phyloP scores from a whole-genome alignment of 1,140 invertebrate species.

The Ceratosolen fusciceps region DNA sequence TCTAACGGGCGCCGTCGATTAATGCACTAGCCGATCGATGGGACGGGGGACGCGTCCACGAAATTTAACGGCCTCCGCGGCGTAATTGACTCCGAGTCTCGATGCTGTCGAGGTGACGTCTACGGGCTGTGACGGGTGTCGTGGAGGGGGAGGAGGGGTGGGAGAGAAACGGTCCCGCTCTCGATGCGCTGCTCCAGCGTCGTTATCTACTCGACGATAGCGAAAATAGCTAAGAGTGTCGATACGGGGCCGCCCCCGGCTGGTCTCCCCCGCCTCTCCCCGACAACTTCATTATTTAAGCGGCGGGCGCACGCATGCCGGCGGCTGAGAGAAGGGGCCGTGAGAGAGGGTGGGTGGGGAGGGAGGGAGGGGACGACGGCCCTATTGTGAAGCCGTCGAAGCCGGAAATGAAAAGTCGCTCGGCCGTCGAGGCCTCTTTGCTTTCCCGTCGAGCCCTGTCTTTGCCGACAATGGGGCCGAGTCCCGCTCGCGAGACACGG shows the following conservation, averaged over 20 bases:
- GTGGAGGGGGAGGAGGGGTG: too few relatives aligned
- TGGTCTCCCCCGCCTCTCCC: background rate
- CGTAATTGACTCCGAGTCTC: constrained; percentile 41
- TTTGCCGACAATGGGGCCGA: background rate
- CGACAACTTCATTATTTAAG: constrained; percentile 13
- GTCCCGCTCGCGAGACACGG: too few relatives aligned
- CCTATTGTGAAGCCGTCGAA: background rate
- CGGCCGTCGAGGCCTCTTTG: constrained; percentile 4
- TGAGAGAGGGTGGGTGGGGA: too few relatives aligned
- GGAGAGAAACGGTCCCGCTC: background rate
- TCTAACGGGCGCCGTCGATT: background rate
- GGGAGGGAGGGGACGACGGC: background rate
- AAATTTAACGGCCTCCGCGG: background rate
- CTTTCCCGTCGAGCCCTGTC: background rate
- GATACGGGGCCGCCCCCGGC: background rate
- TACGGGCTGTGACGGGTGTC: too few relatives aligned
- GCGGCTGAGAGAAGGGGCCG: background rate
- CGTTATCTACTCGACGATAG: constrained; percentile 43
- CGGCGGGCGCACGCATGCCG: background rate
- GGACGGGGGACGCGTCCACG: background rate
- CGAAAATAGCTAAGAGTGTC: constrained; percentile 34
- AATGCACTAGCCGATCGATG: background rate
- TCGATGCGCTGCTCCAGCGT: too few relatives aligned
- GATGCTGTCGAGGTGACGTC: constrained; percentile 13
- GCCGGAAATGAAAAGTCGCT: constrained; percentile 34